Evolutionary conservation across 2,113 vertebrate species (phyloP).

Genomic region (Odontesthes bonariensis): DNA sequence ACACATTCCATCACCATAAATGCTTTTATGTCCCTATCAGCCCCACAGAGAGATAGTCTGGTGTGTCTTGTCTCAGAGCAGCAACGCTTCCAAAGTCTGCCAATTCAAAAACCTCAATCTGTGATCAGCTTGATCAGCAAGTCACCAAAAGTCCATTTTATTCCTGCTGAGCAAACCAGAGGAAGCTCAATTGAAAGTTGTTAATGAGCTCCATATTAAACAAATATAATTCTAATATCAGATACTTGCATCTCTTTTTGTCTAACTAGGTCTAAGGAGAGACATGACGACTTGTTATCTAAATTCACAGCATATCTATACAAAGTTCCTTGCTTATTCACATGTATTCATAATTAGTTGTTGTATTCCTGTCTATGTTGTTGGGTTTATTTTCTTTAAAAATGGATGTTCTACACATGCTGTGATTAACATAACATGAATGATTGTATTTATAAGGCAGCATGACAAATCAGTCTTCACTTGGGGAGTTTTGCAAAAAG

Average conservation of each 20-base stretch:
- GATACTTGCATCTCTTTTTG: background rate
- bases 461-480: no score
- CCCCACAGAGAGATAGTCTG: conserved; percentile 15
- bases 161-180: background rate
- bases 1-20: conserved; percentile 68
- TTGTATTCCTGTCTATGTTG: no score
- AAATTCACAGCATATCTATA: background rate
- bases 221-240: background rate
- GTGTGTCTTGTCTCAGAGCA: conserved; percentile 29
- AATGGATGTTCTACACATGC: background rate
- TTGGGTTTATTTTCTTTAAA: conserved; percentile 1
- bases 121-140: background rate
- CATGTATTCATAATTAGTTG: no score
- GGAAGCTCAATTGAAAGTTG: background rate
- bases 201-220: background rate
- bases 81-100: background rate
- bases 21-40: conserved; percentile 63
- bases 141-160: background rate
- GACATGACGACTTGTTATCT: background rate
- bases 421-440: background rate
- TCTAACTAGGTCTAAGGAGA: background rate
- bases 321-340: background rate
- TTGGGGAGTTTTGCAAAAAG: no score
- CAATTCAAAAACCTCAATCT: background rate
- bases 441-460: background rate